phyloP scores from a whole-genome alignment of 2,113 vertebrate genomes.

The Dolichotis patagonum region DNA sequence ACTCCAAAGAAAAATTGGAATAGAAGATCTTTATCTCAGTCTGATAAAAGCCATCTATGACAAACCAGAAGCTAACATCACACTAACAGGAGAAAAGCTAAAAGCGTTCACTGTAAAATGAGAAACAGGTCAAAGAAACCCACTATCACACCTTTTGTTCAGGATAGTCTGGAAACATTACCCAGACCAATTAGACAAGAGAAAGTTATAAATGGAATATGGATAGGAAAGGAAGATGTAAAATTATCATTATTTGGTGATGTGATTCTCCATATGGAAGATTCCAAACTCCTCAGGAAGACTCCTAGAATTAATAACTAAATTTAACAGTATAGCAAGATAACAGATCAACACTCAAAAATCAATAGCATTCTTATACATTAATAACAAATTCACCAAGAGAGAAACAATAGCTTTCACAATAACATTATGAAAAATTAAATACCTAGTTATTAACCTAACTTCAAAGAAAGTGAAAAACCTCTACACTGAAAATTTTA shows the following conservation, averaged over 20 bases:
- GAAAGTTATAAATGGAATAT: background rate
- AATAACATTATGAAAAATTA: background rate
- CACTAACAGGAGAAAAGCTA: background rate
- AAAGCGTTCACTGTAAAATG: background rate
- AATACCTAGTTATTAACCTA: background rate
- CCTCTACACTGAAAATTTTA: background rate
- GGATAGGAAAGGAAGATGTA: background rate
- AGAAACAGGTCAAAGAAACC: background rate
- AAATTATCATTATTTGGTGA: background rate
- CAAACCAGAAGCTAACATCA: background rate
- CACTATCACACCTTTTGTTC: background rate
- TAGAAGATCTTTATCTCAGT: background rate
- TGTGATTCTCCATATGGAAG: background rate
- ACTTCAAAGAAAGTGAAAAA: background rate
- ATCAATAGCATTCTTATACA: background rate
- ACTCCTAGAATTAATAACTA: background rate
- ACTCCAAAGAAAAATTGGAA: background rate
- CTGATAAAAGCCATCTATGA: background rate
- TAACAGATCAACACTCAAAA: background rate
- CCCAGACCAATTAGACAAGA: background rate
- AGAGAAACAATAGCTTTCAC: background rate
- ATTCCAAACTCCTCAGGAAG: background rate
- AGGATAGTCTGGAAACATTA: background rate
- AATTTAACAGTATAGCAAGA: background rate
- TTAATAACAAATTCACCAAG: background rate